These are phyloP conservation scores for Leucophenga montana DNA, from an alignment of 2,888 invertebrate species.

Conservation along the genomic window DNA sequence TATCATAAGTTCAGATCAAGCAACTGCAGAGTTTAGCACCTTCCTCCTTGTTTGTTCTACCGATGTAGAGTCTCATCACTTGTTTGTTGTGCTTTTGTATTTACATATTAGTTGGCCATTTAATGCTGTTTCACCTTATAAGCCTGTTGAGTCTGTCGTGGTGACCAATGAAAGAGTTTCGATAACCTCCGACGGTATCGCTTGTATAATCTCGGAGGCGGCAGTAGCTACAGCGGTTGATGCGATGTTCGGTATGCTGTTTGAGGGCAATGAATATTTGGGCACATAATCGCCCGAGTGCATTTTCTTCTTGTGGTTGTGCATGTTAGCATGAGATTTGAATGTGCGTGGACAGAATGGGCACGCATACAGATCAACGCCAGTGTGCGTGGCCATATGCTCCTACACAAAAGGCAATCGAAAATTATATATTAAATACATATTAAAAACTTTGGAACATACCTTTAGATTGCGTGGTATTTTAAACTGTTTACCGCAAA, in stretches of 20 bases:
- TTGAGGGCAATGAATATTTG: constrained; percentile 8
- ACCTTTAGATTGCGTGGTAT: constrained; percentile 39
- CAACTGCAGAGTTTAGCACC: too few relatives aligned
- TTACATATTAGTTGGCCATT: too few relatives aligned
- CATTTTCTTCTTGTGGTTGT: constrained; percentile 65
- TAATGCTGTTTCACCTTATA: too few relatives aligned
- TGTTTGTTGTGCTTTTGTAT: too few relatives aligned
- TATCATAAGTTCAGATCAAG: too few relatives aligned
- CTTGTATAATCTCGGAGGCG: too few relatives aligned
- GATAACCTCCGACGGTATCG: too few relatives aligned
- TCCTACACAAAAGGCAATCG: constrained; percentile 48
- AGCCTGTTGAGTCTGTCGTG: constrained; percentile 55
- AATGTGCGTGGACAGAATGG: constrained; percentile 66
- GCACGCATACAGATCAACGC: constrained; percentile 64
- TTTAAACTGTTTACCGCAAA: constrained; percentile 46
- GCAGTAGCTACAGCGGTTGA: neutral
- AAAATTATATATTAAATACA: neutral
- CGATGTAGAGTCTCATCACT: too few relatives aligned
- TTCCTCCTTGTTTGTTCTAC: too few relatives aligned
- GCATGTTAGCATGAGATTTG: constrained; percentile 67
- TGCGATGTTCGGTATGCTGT: neutral
- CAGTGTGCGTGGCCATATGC: constrained; percentile 68
- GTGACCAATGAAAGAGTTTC: constrained; percentile 29
- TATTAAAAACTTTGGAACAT: neutral
- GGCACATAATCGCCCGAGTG: constrained; percentile 47